Evolutionary conservation across 1,140 invertebrate genomes (phyloP), one percentile per base, ranked within the genome.

Genomic region (Polypedilum vanderplanki): DNA sequence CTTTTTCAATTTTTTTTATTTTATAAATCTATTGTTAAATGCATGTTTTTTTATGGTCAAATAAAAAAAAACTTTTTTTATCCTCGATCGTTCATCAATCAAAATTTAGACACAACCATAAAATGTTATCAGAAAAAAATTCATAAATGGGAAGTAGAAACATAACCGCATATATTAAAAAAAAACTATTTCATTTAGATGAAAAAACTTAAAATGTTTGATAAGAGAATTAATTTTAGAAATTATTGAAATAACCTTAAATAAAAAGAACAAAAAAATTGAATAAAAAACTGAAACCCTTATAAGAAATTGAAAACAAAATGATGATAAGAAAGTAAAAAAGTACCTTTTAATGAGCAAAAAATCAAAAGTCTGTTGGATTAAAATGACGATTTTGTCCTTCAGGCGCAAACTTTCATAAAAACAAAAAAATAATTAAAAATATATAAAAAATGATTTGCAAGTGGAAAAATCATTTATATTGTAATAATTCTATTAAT

Each of bases 261-360:
- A 18, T 9, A 70, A 70, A 70, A n/a, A 57, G n/a, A 57, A 57
- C 10, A 57, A 57, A 57, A 57, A 57, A 57, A 57, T 57, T 57
- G 46, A 57, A 33, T 1, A 33, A 57, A 57, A 46, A 57, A 57
- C 46, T 70, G 65, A 70, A 70, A 70, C 65, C 65, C 65, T 20
- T 57, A 33, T 33, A 57, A 57, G 46, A 57, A 57, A 57, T 57
- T 57, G 4, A 57, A 57, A 57, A 57, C 7, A 70, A 70, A 70
- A 70, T 70, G 65, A 70, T 70, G 65, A 70, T 70, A 70, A 70
- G 18, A 18, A 70, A 70, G 65, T 70, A 70, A 70, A 70, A 70
- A 70, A 70, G 65, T 70, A 70, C 65, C 65, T 70, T 70, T 70
- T 18, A 70, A 70, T 70, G 65, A 70, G 65, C 65, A 70, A 70